Evolutionary conservation across 2,113 vertebrate species (phyloP), one percentile per base, ranked within the genome.

Genomic region (Chlorodrepanis virens): DNA sequence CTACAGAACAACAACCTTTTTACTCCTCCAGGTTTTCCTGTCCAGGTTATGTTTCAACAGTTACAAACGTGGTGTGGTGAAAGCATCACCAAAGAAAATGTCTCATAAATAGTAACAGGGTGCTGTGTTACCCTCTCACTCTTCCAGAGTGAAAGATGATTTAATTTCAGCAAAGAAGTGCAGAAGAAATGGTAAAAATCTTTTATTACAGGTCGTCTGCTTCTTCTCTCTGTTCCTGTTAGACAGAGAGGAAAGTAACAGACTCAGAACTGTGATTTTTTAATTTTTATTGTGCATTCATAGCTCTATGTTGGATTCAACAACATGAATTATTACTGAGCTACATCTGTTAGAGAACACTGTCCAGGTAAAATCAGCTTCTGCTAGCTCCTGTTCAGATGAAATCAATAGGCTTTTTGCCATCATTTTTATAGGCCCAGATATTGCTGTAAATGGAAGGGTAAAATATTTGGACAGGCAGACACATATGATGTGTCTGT

Each of bases 351-450:
- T 71, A 87, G 35, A 79, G 81, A 89, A 69, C 37, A 54, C 7
- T 80, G 50, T 35, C 82, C 82, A 87, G 75, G 94, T 94, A 80
- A 77, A 91, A 83, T 29, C 79, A 93, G 92, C 50, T 92, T 67
- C 83, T 59, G 12, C 77, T 82, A 83, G 83, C 69, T 92, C 60
- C 77, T 81, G 74, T 67, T 77, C 21, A 84, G 45, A 57, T 80
- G 87, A 65, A 91, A 77, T 78, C 87, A 83, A 83, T 3, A 81
- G 68, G 59, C 47, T 78, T 89, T 78, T 81, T 83, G 52, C 64
- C 83, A 89, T 77, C 35, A 39, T 2, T 89, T 94, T 90, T 52
- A 80, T 2, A 57, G 61, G 67, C 69, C 23, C 37, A 53, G 57
- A 23, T 65, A 35, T 22, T 82, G 56, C 50, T 74, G 42, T 53